Base-by-base conservation (phyloP, 2,888 invertebrate species). In the Diaprepes abbreviatus region DNA sequence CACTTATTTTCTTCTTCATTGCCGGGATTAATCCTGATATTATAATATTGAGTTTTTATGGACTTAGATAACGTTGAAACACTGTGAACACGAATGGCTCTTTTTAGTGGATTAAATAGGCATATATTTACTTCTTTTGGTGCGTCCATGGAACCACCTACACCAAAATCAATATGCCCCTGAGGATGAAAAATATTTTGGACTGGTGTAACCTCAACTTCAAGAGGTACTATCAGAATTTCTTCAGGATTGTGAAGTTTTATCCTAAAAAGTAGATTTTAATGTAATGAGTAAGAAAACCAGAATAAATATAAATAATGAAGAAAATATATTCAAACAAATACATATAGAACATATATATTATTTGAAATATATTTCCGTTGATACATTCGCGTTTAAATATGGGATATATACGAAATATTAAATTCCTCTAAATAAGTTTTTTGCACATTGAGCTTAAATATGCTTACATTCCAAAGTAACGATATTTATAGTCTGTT, bases 161-260 rank as follows among this genome's bases (percentile, higher is more conserved):
- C 88, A 31, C 95, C 95, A 84, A 96, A 95, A 85, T 96, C 94
- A 31, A 96, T 85, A 67, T 91, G 84, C 63, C 89, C 89, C 79
- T 91, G 90, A n/a, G 92, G 90, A 75, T 92, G 89, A 84, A 93
- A 94, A 67, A 95, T 86, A 55, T 94, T 93, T 73, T 91, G 88
- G 64, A 86, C 85, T 19, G 89, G 84, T 71, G 84, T 83, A 64
- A 95, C 93, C 86, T 94, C 93, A 62, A 95, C 91, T 85, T 95
- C 95, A 50, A 95, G 88, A 28, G 95, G 94, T 73, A 95, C 89
- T 73, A 95, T 90, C 74, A 95, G 87, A 74, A 90, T 86, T 80
- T 91, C 89, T 73, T 87, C 86, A 73, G 88, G 89, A 78, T 87
- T 87, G 79, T 90, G 91, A 72, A 92, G 88, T 85, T 90, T 90